Conservation (phyloP, 2,888 invertebrate species). For the Matsumyia berberina region DNA sequence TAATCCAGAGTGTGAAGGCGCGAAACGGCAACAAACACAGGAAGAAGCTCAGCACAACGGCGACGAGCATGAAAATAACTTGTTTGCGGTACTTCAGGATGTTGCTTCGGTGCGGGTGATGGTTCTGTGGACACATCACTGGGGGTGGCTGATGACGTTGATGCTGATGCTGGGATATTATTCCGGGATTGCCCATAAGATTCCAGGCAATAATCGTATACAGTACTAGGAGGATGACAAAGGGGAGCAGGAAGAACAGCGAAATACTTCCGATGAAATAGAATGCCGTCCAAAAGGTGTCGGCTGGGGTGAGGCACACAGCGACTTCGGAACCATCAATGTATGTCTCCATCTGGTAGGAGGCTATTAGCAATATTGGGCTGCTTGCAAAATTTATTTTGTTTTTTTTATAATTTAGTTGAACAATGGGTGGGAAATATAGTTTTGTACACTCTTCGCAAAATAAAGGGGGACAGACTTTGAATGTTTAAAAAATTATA, state of each 20-base stretch:
- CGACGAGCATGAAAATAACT: slow-evolving; percentile 94
- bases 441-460: slow-evolving; percentile 51
- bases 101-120: slow-evolving; percentile 83
- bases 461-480: slow-evolving; percentile 18
- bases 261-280: slow-evolving; percentile 93
- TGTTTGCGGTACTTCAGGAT: slow-evolving; percentile 91
- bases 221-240: slow-evolving; percentile 91
- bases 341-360: slow-evolving; percentile 89
- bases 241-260: slow-evolving; percentile 93
- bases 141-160: slow-evolving; percentile 23
- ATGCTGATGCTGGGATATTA: slow-evolving; percentile 87
- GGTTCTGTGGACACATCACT: slow-evolving; percentile 28
- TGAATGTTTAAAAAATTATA: not conserved
- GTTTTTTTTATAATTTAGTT: slow-evolving; percentile 48
- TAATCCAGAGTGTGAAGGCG: slow-evolving; percentile 94
- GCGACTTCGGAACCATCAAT: slow-evolving; percentile 89
- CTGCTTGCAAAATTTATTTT: slow-evolving; percentile 85
- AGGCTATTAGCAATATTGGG: slow-evolving; percentile 93
- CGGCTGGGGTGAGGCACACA: slow-evolving; percentile 92
- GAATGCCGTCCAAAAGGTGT: slow-evolving; percentile 90
- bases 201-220: slow-evolving; percentile 94
- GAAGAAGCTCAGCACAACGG: slow-evolving; percentile 95
- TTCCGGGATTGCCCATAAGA: slow-evolving; percentile 91
- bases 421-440: slow-evolving; percentile 47
- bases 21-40: slow-evolving; percentile 95